phyloP scores from a whole-genome alignment of 2,888 invertebrate species.

The Phyto melanocephala region DNA sequence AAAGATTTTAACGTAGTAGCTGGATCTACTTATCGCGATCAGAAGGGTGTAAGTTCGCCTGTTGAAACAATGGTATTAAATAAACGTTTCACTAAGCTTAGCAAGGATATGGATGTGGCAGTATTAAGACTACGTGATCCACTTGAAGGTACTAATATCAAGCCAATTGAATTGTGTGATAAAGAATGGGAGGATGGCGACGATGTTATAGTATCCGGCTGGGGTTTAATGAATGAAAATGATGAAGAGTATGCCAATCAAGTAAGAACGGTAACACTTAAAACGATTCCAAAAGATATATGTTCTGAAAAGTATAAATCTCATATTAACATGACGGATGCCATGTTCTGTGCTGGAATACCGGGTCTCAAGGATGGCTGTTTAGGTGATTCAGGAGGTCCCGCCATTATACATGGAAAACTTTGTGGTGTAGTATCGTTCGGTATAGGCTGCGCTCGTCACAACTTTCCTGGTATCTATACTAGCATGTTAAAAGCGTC shows the following conservation, averaged over 20 bases:
- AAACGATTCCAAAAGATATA: conserved; percentile 65
- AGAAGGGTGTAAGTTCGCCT: conserved; percentile 64
- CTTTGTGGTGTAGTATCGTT: conserved; percentile 84
- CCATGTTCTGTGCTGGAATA: conserved; percentile 70
- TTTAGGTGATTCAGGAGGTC: conserved; percentile 73
- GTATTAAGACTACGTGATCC: conserved; percentile 68
- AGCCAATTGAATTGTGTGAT: conserved; percentile 69
- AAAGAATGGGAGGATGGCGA: conserved; percentile 65
- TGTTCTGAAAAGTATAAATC: conserved; percentile 60
- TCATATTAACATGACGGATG: conserved; percentile 47
- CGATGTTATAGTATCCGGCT: conserved; percentile 71
- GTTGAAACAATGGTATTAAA: conserved; percentile 69
- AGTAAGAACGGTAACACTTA: conserved; percentile 70
- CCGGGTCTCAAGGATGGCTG: conserved; percentile 70
- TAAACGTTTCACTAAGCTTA: conserved; percentile 66
- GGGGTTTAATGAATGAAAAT: conserved; percentile 69
- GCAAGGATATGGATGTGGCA: conserved; percentile 71
- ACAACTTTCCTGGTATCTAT: conserved; percentile 88
- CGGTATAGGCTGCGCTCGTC: conserved; percentile 73
- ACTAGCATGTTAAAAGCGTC: conserved; percentile 80
- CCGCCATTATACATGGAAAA: conserved; percentile 66
- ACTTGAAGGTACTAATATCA: conserved; percentile 68
- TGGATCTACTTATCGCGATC: conserved; percentile 68
- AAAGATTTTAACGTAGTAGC: conserved; percentile 68
- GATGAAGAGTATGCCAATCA: conserved; percentile 65